Evolutionary conservation across 1,140 invertebrate species (phyloP), one percentile per base, ranked within the genome.

Genomic region (Zaprionus ghesquierei): DNA sequence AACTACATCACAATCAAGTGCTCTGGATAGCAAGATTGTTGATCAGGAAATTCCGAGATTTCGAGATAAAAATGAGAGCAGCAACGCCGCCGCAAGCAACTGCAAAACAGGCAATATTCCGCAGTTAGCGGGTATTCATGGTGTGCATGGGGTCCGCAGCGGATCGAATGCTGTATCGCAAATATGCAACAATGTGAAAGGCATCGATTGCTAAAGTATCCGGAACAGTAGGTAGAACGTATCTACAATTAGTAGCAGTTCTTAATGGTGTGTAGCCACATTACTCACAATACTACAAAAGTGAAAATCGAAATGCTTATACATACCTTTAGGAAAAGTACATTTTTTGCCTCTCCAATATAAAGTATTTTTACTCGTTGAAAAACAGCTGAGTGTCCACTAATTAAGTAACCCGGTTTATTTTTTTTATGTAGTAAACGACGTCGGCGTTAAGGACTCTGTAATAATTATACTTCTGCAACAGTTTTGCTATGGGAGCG

Each of bases 41-140:
- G 96, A 97, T 79, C 95, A 97, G 77, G 96, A 96, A 1, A 97
- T 97, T 89, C 95, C 97, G 2, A 93, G 96, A 56, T 97, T 97
- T 92, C 93, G 96, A 29, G 94, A 94, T 10, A 82, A 95, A 55
- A 95, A 95, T 35, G 94, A 94, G 72, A n/a, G 63, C 41, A 64
- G 49, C 35, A 69, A 65, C 51, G 0, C 27, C 51, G 0, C 27
- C 5, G 1, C 27, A 9, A 29, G 49, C 35, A 69, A 65, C 51
- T 31, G 33, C 35, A 41, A 41, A 41, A 41, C 35, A 41, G 15
- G 35, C 35, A 41, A 41, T 15, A 54, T 33, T 18, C 15, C 23
- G 15, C 51, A 61, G 15, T 4, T 49, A 27, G 27, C 22, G 27
- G 33, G 38, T 13, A 20, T 20, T 13, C 54, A 56, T 29, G 49